Percentiles rank a stretch among this genome's conserved stretches.
These are phyloP conservation scores for Platycheirus albimanus DNA, from an alignment of 2,888 invertebrate genomes.

Conservation along the genomic window DNA sequence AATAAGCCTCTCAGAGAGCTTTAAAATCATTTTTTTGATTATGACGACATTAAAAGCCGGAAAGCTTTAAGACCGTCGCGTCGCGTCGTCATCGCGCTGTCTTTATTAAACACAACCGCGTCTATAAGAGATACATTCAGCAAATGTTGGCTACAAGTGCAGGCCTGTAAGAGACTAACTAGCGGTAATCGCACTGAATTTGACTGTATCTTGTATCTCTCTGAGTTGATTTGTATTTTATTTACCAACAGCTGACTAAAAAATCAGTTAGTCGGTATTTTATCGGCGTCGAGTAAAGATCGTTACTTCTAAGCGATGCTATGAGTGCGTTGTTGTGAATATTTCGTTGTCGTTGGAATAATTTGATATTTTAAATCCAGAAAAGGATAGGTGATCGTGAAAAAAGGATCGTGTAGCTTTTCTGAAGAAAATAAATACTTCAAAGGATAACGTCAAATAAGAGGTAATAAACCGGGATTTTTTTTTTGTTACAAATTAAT, in stretches of 20 bases:
- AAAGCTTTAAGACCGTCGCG: neutral
- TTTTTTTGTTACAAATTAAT: neutral
- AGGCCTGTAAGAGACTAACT: constrained; percentile 44
- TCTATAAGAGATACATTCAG: constrained; percentile 40
- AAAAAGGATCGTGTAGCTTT: constrained; percentile 67
- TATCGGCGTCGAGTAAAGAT: constrained; percentile 66
- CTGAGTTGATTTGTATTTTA: constrained; percentile 42
- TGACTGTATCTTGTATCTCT: constrained; percentile 44
- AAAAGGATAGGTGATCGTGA: constrained; percentile 68
- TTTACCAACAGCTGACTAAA: constrained; percentile 60
- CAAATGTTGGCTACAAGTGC: constrained; percentile 12
- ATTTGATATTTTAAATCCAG: constrained; percentile 1
- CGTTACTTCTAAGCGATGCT: constrained; percentile 30
- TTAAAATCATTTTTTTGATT: neutral
- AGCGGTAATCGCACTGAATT: constrained; percentile 34
- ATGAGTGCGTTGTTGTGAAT: constrained; percentile 32
- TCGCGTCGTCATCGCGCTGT: neutral
- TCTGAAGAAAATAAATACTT: constrained; percentile 16
- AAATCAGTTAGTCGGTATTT: constrained; percentile 66
- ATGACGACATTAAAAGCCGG: neutral
- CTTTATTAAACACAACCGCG: neutral
- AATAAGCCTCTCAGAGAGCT: constrained; percentile 1
- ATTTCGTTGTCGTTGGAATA: constrained; percentile 6
- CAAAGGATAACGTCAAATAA: constrained; percentile 8
- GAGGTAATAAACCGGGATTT: constrained; percentile 44